Conservation (phyloP, 2,113 vertebrate genomes). For the Sitta europaea region DNA sequence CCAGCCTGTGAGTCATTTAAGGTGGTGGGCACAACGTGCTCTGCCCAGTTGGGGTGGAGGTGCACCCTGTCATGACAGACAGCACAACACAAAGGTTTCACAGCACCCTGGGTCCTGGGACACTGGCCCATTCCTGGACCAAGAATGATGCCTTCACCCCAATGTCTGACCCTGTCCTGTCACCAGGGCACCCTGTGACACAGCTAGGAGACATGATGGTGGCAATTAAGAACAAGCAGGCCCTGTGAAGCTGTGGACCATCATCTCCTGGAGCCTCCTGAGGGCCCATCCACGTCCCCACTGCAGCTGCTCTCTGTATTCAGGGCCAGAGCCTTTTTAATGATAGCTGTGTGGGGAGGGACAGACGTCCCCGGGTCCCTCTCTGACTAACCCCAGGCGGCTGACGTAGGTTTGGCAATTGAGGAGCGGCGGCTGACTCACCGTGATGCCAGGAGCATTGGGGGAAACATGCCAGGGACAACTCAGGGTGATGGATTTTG, state of each 20-base stretch:
- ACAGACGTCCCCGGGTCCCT: neutral
- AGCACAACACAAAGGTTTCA: neutral
- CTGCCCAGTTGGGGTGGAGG: neutral
- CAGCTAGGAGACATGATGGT: fast-evolving
- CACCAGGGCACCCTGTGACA: neutral
- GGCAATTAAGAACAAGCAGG: neutral
- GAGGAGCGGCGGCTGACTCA: neutral
- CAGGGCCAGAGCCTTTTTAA: neutral
- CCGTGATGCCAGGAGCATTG: fast-evolving
- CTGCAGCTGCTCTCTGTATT: neutral
- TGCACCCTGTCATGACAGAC: neutral
- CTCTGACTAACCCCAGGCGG: neutral
- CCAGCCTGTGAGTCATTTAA: neutral
- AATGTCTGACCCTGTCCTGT: neutral
- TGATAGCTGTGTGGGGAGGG: neutral
- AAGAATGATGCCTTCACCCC: neutral
- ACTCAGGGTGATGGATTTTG: neutral
- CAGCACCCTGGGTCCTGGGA: neutral
- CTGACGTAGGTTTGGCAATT: neutral
- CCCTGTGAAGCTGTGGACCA: neutral
- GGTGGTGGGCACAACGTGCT: fast-evolving
- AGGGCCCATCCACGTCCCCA: neutral
- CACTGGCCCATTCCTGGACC: neutral
- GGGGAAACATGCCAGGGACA: neutral
- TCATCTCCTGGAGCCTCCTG: neutral